Base-by-base conservation (phyloP, 2,797 vertebrate species). In the Gymnodraco acuticeps region DNA sequence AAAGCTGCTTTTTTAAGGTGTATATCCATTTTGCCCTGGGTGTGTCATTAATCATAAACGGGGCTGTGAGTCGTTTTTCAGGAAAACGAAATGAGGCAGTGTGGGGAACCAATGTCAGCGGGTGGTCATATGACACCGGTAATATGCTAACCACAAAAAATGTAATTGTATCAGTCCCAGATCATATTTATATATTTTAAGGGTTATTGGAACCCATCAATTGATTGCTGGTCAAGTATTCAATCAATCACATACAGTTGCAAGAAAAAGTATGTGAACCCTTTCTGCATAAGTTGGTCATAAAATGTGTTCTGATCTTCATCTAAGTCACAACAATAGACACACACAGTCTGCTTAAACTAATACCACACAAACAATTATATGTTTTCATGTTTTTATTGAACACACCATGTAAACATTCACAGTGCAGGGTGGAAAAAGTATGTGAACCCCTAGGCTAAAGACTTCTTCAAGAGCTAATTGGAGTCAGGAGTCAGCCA, bases 11-110 rank as follows among this genome's bases (percentile, higher is more conserved):
- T 80, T 68, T 87, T 78, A 58, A 69, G 68, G 47, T 67, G 61
- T 72, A 47, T 73, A 86, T 83, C 71, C 77, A 73, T 84, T 78
- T 78, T 3, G 56, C 67, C 77, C 59, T 59, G 3, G 43, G 64
- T 68, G 51, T 23, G 54, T 78, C 78, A 71, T 89, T 81, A 84
- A 85, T 90, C 85, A 82, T 41, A 46, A 78, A 56, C 8, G 33
- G n/a, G 6, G 64, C 51, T 17, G 17, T 11, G 8, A 52, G 71
- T 82, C 82, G 62, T 46, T 64, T 73, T 67, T 63, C 43, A 66
- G 15, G 74, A 77, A 61, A 1, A 20, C 50, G 1, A 52, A 71
- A 68, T 41, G 56, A 74, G 20, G 68, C 3, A 0, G n/a, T 6
- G 12, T 27, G 46, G 56, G n/a, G 8, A 42, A 27, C 27, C 27